phyloP scores from a whole-genome alignment of 1,140 invertebrate species.

The Anastatus disparis region DNA sequence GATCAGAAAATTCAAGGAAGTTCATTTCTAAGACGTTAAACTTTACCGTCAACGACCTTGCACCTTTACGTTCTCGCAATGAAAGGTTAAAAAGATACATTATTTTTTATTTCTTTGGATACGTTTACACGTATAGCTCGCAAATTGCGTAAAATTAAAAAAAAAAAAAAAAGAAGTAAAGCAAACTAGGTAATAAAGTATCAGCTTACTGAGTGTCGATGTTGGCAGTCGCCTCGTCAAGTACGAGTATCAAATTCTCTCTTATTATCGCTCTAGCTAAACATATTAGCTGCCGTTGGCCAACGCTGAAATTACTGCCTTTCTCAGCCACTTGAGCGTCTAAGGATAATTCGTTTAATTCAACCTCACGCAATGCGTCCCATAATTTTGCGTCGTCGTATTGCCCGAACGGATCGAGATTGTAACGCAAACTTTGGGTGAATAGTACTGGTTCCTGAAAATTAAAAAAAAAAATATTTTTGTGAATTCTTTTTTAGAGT shows the following conservation, averaged over 20 bases:
- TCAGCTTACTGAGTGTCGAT: conserved; percentile 75
- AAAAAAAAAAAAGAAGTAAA: too few relatives aligned
- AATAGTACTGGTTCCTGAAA: conserved; percentile 84
- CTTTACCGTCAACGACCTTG: too few relatives aligned
- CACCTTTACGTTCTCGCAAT: too few relatives aligned
- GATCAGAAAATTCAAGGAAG: too few relatives aligned
- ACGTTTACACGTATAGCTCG: too few relatives aligned
- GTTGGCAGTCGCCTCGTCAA: conserved; percentile 80
- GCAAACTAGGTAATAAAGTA: too few relatives aligned
- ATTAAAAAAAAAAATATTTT: too few relatives aligned
- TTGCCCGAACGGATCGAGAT: conserved; percentile 84
- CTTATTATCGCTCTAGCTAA: conserved; percentile 82
- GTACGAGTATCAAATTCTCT: conserved; percentile 77
- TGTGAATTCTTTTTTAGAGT: too few relatives aligned
- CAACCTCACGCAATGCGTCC: conserved; percentile 67
- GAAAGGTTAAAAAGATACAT: too few relatives aligned
- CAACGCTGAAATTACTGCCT: conserved; percentile 86
- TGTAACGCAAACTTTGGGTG: conserved; percentile 81
- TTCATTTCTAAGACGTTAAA: too few relatives aligned
- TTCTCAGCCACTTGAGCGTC: conserved; percentile 75
- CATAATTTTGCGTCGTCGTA: conserved; percentile 72
- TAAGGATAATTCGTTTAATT: conserved; percentile 69
- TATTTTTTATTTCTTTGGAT: too few relatives aligned
- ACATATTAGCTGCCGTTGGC: conserved; percentile 87
- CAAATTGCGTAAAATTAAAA: too few relatives aligned